Base-by-base conservation (phyloP, 2,797 vertebrate species). In the Enteromius radiatus region DNA sequence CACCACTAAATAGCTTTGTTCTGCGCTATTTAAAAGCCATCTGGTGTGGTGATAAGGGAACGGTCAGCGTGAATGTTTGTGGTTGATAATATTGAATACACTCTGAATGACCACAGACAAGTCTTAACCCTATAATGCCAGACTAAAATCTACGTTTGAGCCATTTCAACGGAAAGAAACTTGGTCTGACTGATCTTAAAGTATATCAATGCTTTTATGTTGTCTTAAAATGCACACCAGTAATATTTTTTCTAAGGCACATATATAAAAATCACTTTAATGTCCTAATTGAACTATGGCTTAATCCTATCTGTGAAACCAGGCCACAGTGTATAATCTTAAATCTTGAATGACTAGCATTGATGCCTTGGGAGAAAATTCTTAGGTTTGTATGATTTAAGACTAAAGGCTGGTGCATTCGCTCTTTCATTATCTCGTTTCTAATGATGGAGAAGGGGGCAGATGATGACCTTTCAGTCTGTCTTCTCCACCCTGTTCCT, bases 11-110 rank as follows among this genome's bases (percentile, higher is more conserved):
- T 45, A 43, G 28, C 49, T 59, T 54, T 75, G 54, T 68, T 83
- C 76, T 86, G 69, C n/a, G 12, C 10, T 17, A 68, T 84, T 87
- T 77, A 87, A 86, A 76, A 76, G 14, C 5, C 31, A 47, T 85
- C 33, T 67, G 71, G 68, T 41, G 45, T 41, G 28, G 8, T 17
- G 54, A 86, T 74, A 84, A 54, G 63, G 23, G 12, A 14, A 26
- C 5, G 19, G 69, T 61, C 14, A 45, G 54, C 9, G 31, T 54
- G 43, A 63, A 56, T 43, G 52, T 8, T 69, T 28, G 33, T 14
- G 2, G 36, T 10, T 59, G 73, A 84, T 26, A 47, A 79, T 41
- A 11, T 36, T 54, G 70, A 19, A 52, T 1, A 49, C 6, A 23
- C 31, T 54, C 19, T 38, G 33, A 17, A 78, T 67, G 28, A 36